Conservation (phyloP, 2,113 vertebrate species). For the Mustelus asterias region DNA sequence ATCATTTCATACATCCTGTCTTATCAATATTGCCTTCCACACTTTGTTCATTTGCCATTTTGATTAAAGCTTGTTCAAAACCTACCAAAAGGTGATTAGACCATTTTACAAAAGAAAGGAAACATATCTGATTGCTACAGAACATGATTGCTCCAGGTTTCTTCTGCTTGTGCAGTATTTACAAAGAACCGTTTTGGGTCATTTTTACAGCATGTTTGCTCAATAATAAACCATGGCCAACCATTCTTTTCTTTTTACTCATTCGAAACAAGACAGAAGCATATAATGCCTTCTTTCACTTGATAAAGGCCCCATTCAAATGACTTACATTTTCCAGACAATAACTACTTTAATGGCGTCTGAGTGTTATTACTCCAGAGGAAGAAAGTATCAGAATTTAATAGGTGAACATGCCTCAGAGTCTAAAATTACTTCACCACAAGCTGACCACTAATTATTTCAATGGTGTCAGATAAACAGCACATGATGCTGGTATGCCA, state of each 20-base stretch:
- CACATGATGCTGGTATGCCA: conserved; percentile 53
- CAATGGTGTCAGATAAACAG: conserved; percentile 64
- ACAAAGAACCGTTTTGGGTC: neutral
- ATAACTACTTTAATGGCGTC: conserved; percentile 37
- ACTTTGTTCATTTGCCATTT: neutral
- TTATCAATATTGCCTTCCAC: neutral
- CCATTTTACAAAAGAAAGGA: neutral
- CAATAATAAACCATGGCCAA: neutral
- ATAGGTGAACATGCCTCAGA: conserved; percentile 47
- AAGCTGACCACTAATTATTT: conserved; percentile 58
- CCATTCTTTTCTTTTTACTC: conserved; percentile 11
- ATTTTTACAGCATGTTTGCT: neutral
- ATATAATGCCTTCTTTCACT: neutral
- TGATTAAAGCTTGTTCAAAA: neutral
- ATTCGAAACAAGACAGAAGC: conserved; percentile 6
- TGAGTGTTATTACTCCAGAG: conserved; percentile 37
- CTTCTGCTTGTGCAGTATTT: neutral
- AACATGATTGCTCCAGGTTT: neutral
- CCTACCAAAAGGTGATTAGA: neutral
- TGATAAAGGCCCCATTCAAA: conserved; percentile 27
- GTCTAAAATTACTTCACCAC: conserved; percentile 60
- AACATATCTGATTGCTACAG: neutral
- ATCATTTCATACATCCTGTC: neutral
- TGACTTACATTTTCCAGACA: conserved; percentile 35
- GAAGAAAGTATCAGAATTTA: conserved; percentile 41